Evolutionary conservation across 2,797 vertebrate genomes (phyloP), one percentile per base, ranked within the genome.

Genomic region (Denticeps clupeoides): DNA sequence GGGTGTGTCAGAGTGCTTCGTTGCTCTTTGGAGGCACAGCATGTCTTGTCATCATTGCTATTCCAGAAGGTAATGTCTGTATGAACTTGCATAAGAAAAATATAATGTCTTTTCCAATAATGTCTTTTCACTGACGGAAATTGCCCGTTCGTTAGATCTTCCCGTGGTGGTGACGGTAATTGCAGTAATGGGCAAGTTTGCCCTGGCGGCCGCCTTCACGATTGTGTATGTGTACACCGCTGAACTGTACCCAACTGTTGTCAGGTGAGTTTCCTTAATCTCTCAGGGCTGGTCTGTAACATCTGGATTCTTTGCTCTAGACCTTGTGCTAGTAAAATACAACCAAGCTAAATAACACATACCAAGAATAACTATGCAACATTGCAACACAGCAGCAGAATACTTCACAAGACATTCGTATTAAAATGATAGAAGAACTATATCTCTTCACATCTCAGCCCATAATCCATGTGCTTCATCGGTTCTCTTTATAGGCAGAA

Each of bases 241-340:
- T 10, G 91, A 97, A 59, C 67, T 95, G 18, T 88, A 90, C 59
- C 93, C 90, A 1, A 92, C 90, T 0, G 1, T 80, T 0, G 2
- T 91, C 55, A 85, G 88, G 91, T 95, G 58, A 42, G 43, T 31
- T 24, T 6, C 3, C 11, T 11, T 4, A 35, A 7, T 27, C 21
- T 22, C 12, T 23, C 24, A 13, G 13, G 12, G n/a, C n/a, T n/a
- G n/a, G n/a, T n/a, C n/a, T n/a, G n/a, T n/a, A n/a, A n/a, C n/a
- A n/a, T n/a, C n/a, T n/a, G n/a, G n/a, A n/a, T n/a, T n/a, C n/a
- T n/a, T n/a, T n/a, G n/a, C n/a, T n/a, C n/a, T n/a, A n/a, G n/a
- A n/a, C n/a, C n/a, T n/a, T n/a, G n/a, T n/a, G n/a, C n/a, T n/a
- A n/a, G n/a, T n/a, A n/a, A n/a, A n/a, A n/a, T n/a, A n/a, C n/a